Percentiles rank a stretch among this genome's conserved stretches.
phyloP scores from a whole-genome alignment of 2,888 invertebrate genomes.

The Phaonia tiefii region DNA sequence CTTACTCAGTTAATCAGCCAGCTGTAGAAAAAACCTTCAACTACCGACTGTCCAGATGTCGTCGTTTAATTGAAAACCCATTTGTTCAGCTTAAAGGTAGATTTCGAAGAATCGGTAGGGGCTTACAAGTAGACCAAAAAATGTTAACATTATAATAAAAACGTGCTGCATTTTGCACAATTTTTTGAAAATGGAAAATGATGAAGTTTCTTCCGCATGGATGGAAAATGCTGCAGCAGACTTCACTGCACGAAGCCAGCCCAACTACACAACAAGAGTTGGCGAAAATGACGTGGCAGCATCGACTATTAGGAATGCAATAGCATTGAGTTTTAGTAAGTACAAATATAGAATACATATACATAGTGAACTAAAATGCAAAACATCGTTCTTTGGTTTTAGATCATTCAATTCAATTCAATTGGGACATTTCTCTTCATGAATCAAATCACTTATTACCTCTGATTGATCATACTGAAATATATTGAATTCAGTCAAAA shows the following conservation, averaged over 20 bases:
- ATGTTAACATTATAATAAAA: slow-evolving; percentile 46
- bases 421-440: too few relatives aligned
- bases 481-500: too few relatives aligned
- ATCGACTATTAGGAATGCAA: slow-evolving; percentile 44
- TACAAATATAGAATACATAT: too few relatives aligned
- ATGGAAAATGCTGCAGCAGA: slow-evolving; percentile 30
- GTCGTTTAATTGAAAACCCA: slow-evolving; percentile 49
- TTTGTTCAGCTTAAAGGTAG: slow-evolving; percentile 60
- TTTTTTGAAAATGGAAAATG: slow-evolving; percentile 52
- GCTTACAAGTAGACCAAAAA: slow-evolving; percentile 55
- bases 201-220: slow-evolving; percentile 38
- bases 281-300: slow-evolving; percentile 53
- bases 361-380: too few relatives aligned
- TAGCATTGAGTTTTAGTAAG: slow-evolving; percentile 27
- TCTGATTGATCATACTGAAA: too few relatives aligned
- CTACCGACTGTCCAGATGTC: slow-evolving; percentile 41
- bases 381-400: too few relatives aligned
- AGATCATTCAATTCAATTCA: too few relatives aligned
- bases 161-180: slow-evolving; percentile 52
- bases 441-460: too few relatives aligned
- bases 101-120: slow-evolving; percentile 59
- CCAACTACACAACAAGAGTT: slow-evolving; percentile 46
- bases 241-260: slow-evolving; percentile 45
- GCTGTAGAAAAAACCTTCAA: slow-evolving; percentile 44
- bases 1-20: slow-evolving; percentile 46